Evolutionary conservation across 2,888 invertebrate species (phyloP), one percentile per base, ranked within the genome.

Genomic region (Eristalis tenax): DNA sequence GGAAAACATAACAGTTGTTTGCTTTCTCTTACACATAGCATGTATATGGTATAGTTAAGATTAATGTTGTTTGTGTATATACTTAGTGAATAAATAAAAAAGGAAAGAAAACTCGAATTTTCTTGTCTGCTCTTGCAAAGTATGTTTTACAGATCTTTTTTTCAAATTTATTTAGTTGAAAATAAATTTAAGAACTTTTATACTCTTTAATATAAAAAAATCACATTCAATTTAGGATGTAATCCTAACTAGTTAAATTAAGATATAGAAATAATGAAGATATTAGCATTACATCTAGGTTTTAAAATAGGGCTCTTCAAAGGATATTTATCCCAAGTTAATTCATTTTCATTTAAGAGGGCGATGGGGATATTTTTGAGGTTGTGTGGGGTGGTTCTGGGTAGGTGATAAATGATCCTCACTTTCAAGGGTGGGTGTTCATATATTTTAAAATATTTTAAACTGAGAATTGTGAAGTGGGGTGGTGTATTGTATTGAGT

Each of bases 121-220:
- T 76, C 35, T 63, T 35, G 65, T 22, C 18, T 64, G 10, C 22
- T 63, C 35, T 69, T 23, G 66, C 74, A 64, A 79, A 66, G 71
- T 63, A 43, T 32, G 59, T 69, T 28, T 68, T 69, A 59, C 15
- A 56, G 50, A 32, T 61, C 35, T 59, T 73, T 61, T 65, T 70
- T 78, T 63, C 8, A 43, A 50, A 66, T 61, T 69, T 50, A 63
- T 79, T 59, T 75, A 23, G 64, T 78, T 82, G 61, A 38, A 65
- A 75, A 83, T 79, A 70, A 79, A 64, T 13, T 82, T 57, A 73
- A 85, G 77, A 69, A 75, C 57, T 76, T 83, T 83, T 78, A 76
- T 79, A 87, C 79, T 83, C 83, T 83, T 87, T 87, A 87, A 87
- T 86, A 86, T 86, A 86, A 83, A 87, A 75, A 87, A 87, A 87